phyloP scores from a whole-genome alignment of 2,888 invertebrate species.

The Chloromyia formosa region DNA sequence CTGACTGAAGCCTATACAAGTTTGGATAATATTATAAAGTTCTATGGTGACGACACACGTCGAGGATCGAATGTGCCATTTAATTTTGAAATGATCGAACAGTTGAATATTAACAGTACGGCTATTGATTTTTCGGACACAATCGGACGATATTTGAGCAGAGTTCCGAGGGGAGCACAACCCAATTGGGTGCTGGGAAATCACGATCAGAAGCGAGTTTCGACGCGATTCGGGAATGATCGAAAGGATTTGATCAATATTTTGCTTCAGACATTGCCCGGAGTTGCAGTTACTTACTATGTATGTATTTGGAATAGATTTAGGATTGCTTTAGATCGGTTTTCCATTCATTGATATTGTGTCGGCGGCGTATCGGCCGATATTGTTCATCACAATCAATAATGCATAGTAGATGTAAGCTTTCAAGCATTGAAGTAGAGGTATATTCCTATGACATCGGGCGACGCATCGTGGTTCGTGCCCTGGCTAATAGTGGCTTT shows the following conservation, averaged over 20 bases:
- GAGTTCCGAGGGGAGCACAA: slow-evolving; percentile 66
- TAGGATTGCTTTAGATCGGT: not conserved
- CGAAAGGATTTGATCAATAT: slow-evolving; percentile 68
- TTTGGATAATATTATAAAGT: slow-evolving; percentile 66
- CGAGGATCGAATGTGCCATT: slow-evolving; percentile 70
- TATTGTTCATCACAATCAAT: too few relatives aligned
- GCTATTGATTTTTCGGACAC: slow-evolving; percentile 65
- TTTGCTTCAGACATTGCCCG: slow-evolving; percentile 69
- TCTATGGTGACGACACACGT: slow-evolving; percentile 64
- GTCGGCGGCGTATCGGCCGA: too few relatives aligned
- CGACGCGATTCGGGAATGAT: slow-evolving; percentile 64
- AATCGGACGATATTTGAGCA: slow-evolving; percentile 67
- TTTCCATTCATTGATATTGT: too few relatives aligned
- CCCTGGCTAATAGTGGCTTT: too few relatives aligned
- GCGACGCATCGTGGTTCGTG: too few relatives aligned
- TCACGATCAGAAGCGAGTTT: slow-evolving; percentile 65
- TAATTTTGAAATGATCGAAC: slow-evolving; percentile 69
- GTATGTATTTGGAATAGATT: slow-evolving; percentile 53
- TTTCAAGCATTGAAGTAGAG: too few relatives aligned
- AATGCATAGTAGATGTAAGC: too few relatives aligned
- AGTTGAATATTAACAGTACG: slow-evolving; percentile 63
- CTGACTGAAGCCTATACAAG: slow-evolving; percentile 69
- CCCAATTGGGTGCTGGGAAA: slow-evolving; percentile 69
- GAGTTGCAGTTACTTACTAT: slow-evolving; percentile 70
- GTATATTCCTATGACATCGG: too few relatives aligned